Conservation (phyloP, 2,797 vertebrate genomes). For the Balearica regulorum region DNA sequence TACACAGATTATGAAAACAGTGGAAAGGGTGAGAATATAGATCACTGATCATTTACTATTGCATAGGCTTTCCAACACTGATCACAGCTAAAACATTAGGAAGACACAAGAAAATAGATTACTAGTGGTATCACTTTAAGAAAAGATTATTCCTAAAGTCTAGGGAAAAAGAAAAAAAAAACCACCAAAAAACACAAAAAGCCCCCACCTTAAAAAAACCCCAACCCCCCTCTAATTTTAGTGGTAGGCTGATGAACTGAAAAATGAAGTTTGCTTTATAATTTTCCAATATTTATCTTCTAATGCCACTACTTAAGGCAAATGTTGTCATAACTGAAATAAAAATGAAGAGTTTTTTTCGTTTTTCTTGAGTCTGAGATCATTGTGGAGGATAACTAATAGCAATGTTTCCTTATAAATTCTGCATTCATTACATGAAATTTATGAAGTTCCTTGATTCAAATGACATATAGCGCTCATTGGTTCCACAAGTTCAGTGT, state of each 20-base stretch:
- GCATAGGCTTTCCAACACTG: not conserved
- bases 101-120: not conserved
- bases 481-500: not conserved
- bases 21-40: not conserved
- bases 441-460: not conserved
- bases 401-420: not conserved
- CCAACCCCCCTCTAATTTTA: accelerated
- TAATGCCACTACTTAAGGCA: not conserved
- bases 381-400: not conserved
- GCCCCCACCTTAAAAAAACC: accelerated
- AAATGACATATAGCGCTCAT: not conserved
- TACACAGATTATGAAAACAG: not conserved
- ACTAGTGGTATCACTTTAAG: not conserved
- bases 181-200: not conserved
- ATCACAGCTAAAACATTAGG: not conserved
- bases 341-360: not conserved
- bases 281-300: not conserved
- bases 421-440: not conserved
- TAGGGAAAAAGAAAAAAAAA: accelerated
- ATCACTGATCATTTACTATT: not conserved
- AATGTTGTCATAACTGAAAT: not conserved
- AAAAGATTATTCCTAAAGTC: not conserved
- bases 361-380: not conserved
- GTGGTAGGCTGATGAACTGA: not conserved
- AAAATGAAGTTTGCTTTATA: not conserved